Evolutionary conservation across 2,888 invertebrate genomes (phyloP).

Genomic region (Julus scanicus): DNA sequence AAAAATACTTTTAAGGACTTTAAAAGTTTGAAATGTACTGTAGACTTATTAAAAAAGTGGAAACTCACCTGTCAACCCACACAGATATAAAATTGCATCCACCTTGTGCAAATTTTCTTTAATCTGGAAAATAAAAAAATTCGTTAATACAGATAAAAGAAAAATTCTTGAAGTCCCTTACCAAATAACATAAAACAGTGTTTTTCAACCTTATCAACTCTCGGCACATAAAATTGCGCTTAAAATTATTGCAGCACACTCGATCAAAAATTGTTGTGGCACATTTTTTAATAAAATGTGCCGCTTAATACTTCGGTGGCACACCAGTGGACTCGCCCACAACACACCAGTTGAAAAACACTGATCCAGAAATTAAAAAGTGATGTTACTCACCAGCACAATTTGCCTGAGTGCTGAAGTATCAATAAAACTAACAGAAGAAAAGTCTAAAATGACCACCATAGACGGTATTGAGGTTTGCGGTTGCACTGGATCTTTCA

Average conservation of each 20-base stretch:
- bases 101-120: conserved; percentile 52
- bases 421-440: conserved; percentile 50
- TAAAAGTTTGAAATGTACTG: too few species aligned
- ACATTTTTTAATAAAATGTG: not conserved
- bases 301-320: too few species aligned
- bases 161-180: not conserved
- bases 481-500: not conserved
- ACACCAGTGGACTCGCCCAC: too few species aligned
- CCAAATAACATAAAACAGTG: not conserved
- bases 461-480: conserved; percentile 15
- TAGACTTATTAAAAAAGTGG: not conserved
- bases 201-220: too few species aligned
- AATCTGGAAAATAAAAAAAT: conserved; percentile 37
- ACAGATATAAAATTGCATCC: conserved; percentile 43
- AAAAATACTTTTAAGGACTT: too few species aligned
- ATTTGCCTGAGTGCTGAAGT: conserved; percentile 43
- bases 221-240: too few species aligned
- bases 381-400: conserved; percentile 48
- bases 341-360: not conserved
- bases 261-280: too few species aligned
- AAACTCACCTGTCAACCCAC: conserved; percentile 36
- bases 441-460: conserved; percentile 51
- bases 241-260: too few species aligned
- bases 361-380: not conserved
- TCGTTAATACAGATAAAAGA: not conserved